Evolutionary conservation across 2,888 invertebrate genomes (phyloP).

Genomic region (Rhopalosiphum nymphaeae): DNA sequence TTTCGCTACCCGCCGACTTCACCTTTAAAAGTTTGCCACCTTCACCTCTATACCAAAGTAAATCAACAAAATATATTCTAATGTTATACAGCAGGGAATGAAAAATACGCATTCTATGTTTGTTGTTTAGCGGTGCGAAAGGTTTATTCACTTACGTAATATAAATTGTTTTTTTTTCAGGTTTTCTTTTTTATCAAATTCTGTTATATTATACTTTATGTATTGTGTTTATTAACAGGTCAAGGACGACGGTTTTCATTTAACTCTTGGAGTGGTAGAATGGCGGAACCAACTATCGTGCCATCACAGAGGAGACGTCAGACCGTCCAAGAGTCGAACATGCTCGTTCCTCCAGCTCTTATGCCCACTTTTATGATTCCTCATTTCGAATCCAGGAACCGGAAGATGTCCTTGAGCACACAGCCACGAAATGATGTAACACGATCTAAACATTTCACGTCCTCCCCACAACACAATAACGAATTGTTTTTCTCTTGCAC

Average conservation of each 20-base stretch:
- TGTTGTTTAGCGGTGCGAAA: background rate
- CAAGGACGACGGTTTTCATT: constrained; percentile 65
- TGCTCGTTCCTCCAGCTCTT: constrained; percentile 45
- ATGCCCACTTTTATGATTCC: constrained; percentile 58
- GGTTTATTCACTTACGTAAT: background rate
- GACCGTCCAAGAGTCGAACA: constrained; percentile 63
- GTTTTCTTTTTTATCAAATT: background rate
- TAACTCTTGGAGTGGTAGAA: constrained; percentile 66
- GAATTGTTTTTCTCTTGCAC: background rate
- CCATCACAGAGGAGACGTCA: constrained; percentile 58
- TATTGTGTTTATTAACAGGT: constrained; percentile 14
- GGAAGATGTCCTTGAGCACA: constrained; percentile 21
- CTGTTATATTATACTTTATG: no score
- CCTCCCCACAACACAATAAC: no score
- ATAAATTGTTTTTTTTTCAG: background rate
- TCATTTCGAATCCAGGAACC: constrained; percentile 47
- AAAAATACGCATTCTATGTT: background rate
- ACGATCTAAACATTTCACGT: background rate
- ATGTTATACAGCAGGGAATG: background rate
- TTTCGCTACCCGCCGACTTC: constrained; percentile 87
- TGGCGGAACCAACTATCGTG: constrained; percentile 39
- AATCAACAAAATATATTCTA: background rate
- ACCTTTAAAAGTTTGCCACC: constrained; percentile 74
- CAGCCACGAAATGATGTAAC: background rate
- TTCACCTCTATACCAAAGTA: constrained; percentile 64